A percentile compares a stretch with the other conserved stretches of the same genome.
These are phyloP conservation scores for Datnioides undecimradiatus DNA, from an alignment of 2,113 vertebrate species.

Conservation along the genomic window DNA sequence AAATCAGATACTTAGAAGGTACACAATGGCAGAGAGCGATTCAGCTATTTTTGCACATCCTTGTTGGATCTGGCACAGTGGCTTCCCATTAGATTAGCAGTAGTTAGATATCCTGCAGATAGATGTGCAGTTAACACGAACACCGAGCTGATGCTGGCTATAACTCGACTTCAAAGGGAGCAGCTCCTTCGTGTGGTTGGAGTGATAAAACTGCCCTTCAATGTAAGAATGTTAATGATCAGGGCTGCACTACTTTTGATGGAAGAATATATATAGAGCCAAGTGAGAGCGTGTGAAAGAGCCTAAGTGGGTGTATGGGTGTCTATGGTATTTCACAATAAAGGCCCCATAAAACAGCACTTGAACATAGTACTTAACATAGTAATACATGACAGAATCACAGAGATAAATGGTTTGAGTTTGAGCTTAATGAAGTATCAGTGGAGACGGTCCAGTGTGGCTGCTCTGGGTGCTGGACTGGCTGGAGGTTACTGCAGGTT, in stretches of 20 bases:
- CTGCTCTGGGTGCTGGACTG: slow-evolving; percentile 25
- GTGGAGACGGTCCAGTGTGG: slow-evolving; percentile 43
- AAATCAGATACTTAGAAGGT: slow-evolving; percentile 54
- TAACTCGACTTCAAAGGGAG: slow-evolving; percentile 70
- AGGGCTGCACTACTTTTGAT: slow-evolving; percentile 57
- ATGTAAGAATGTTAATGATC: slow-evolving; percentile 81
- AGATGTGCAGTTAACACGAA: slow-evolving; percentile 4
- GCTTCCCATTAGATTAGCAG: slow-evolving; percentile 34
- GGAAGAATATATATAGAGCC: slow-evolving; percentile 69
- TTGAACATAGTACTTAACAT: slow-evolving; percentile 31
- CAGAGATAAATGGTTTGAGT: slow-evolving; percentile 41
- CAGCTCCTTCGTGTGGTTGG: slow-evolving; percentile 52
- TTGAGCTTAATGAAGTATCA: slow-evolving; percentile 51
- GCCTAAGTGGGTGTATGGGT: slow-evolving; percentile 37
- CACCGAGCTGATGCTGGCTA: slow-evolving; percentile 4
- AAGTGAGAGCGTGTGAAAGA: slow-evolving; percentile 75
- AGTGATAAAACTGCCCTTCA: slow-evolving; percentile 75
- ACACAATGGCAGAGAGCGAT: slow-evolving; percentile 8
- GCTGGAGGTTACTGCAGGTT: slow-evolving; percentile 29
- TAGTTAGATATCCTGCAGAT: slow-evolving; percentile 27
- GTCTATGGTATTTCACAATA: slow-evolving; percentile 64
- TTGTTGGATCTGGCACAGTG: slow-evolving; percentile 8
- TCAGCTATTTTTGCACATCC: slow-evolving; percentile 40
- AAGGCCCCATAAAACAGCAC: slow-evolving; percentile 51
- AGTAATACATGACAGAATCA: slow-evolving; percentile 37